Conservation (phyloP, 2,113 vertebrate genomes). For the Oryzias woworae region DNA sequence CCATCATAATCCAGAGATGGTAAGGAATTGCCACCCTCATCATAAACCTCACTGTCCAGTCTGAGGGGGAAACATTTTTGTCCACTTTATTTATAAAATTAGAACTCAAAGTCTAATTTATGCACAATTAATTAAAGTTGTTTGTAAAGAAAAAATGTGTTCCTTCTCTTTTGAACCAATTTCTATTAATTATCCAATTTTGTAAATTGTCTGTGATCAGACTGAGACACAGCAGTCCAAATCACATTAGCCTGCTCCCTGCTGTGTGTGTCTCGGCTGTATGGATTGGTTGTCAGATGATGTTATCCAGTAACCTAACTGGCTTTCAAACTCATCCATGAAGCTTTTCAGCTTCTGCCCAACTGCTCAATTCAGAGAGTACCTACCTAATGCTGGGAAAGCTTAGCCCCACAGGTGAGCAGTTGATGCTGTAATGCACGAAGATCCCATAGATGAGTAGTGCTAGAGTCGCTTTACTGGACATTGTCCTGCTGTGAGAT, state of each 20-base stretch:
- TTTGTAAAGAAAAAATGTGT: neutral
- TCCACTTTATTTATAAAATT: neutral
- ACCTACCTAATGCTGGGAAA: conserved; percentile 91
- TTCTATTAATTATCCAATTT: conserved; percentile 29
- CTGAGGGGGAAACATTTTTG: conserved; percentile 63
- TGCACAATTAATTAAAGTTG: too few species aligned
- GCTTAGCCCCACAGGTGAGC: conserved; percentile 88
- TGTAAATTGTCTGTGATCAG: conserved; percentile 7
- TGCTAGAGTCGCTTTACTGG: conserved; percentile 87
- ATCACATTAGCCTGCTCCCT: conserved; percentile 47
- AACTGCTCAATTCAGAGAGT: too few species aligned
- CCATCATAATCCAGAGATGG: conserved; percentile 85
- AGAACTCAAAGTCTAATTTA: too few species aligned
- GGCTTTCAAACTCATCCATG: conserved; percentile 13
- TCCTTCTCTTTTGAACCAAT: neutral
- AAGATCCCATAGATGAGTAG: conserved; percentile 93
- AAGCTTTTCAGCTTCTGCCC: conserved; percentile 13
- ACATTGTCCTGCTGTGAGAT: conserved; percentile 88
- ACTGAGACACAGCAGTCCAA: conserved; percentile 7
- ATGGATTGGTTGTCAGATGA: conserved; percentile 50
- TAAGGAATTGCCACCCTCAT: conserved; percentile 86
- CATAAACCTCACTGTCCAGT: conserved; percentile 87
- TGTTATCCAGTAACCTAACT: conserved; percentile 40
- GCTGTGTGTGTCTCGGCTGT: conserved; percentile 32
- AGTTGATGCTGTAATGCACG: conserved; percentile 89